A percentile compares a stretch with the other conserved stretches of the same genome.
These are phyloP conservation scores for Brenthis ino DNA, from an alignment of 2,888 invertebrate species.

Conservation along the genomic window DNA sequence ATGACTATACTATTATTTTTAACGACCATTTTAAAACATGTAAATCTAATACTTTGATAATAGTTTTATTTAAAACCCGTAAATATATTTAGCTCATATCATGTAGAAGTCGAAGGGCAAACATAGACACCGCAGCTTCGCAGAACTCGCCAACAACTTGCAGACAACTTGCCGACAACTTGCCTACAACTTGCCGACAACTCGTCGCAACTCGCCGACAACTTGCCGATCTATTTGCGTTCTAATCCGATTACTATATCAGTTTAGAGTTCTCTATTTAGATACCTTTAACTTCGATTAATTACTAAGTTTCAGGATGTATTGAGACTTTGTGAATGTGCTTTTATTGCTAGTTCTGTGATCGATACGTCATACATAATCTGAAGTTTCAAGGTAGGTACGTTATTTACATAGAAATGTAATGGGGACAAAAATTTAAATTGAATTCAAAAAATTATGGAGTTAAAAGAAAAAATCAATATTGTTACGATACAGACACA, in stretches of 20 bases:
- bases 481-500: too few relatives aligned
- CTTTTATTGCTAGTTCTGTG: conserved; percentile 10
- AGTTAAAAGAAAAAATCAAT: too few relatives aligned
- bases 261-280: conserved; percentile 35
- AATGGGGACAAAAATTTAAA: too few relatives aligned
- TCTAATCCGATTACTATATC: conserved; percentile 40
- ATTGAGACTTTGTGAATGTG: conserved; percentile 23
- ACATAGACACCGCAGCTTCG: conserved; percentile 51
- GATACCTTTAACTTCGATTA: conserved; percentile 35
- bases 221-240: conserved; percentile 62
- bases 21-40: too few relatives aligned
- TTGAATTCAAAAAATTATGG: too few relatives aligned
- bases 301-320: conserved; percentile 22
- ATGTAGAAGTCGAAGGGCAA: conserved; percentile 58
- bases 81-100: conserved; percentile 34
- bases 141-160: conserved; percentile 31
- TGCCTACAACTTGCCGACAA: conserved; percentile 48
- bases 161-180: conserved; percentile 49
- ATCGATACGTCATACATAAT: too few relatives aligned
- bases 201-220: conserved; percentile 47
- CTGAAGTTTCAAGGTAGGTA: too few relatives aligned
- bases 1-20: too few relatives aligned
- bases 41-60: too few relatives aligned
- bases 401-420: too few relatives aligned
- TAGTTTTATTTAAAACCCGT: background rate